Conservation (phyloP, 2,113 vertebrate species). For the Daubentonia madagascariensis region DNA sequence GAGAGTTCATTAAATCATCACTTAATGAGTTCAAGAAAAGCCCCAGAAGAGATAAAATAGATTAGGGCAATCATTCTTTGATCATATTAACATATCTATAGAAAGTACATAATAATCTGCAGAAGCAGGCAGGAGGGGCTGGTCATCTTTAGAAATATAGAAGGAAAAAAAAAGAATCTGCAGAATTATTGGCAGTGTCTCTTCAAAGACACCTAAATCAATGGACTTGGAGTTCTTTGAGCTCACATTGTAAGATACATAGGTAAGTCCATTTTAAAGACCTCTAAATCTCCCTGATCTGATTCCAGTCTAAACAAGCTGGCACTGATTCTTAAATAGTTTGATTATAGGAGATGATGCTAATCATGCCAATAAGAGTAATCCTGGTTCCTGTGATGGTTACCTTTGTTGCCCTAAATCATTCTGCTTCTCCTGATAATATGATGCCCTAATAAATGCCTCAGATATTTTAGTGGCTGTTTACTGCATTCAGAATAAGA, state of each 20-base stretch:
- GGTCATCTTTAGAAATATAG: background rate
- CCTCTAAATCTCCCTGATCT: background rate
- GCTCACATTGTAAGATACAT: background rate
- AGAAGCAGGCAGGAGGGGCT: background rate
- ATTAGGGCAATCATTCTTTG: conserved; percentile 57
- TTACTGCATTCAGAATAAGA: background rate
- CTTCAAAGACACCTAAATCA: background rate
- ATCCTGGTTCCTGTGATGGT: background rate
- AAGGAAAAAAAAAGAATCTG: background rate
- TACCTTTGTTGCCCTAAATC: background rate
- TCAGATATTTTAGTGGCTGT: background rate
- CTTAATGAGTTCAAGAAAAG: conserved; percentile 59
- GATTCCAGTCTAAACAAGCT: background rate
- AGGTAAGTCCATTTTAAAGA: background rate
- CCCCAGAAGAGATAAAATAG: conserved; percentile 42
- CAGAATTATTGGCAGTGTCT: background rate
- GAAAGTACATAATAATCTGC: conserved; percentile 35
- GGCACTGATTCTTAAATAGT: background rate
- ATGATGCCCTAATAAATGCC: background rate
- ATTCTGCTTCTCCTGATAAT: background rate
- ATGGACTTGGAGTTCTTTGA: background rate
- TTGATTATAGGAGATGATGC: no score
- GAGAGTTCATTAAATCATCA: conserved; percentile 69
- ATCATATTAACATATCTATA: conserved; percentile 57
- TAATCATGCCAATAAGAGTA: background rate